A percentile compares a stretch with the other conserved stretches of the same genome.
phyloP scores from a whole-genome alignment of 2,113 vertebrate species.

The Tachysurus fulvidraco region DNA sequence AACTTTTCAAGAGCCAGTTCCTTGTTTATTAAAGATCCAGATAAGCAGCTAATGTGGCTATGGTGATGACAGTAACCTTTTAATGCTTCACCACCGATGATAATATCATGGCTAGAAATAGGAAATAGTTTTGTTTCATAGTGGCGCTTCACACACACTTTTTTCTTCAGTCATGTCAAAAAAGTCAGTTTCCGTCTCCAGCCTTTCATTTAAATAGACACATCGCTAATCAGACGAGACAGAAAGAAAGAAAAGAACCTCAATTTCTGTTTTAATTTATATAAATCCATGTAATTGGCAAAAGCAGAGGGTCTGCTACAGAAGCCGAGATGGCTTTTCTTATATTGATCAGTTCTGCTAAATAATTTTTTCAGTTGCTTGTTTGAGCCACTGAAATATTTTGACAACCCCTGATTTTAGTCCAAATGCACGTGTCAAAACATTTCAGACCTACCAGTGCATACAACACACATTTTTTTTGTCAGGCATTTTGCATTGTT shows the following conservation, averaged over 20 bases:
- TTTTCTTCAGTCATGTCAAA: background rate
- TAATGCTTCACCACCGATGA: background rate
- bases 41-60: background rate
- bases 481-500: background rate
- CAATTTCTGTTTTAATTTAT: background rate
- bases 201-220: background rate
- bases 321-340: background rate
- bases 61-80: background rate
- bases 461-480: background rate
- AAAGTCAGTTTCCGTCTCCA: background rate
- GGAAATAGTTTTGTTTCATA: background rate
- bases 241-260: too few species aligned
- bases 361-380: background rate
- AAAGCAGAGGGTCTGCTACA: background rate
- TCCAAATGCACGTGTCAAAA: background rate
- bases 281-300: background rate
- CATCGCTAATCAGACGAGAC: background rate
- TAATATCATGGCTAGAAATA: background rate
- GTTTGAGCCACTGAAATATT: background rate
- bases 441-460: background rate
- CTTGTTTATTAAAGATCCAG: background rate
- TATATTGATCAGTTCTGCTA: background rate
- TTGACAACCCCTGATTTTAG: background rate
- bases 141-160: background rate
- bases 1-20: background rate